These are phyloP conservation scores for Eugnorisma glareosa DNA, from an alignment of 2,888 invertebrate species.

Conservation along the genomic window DNA sequence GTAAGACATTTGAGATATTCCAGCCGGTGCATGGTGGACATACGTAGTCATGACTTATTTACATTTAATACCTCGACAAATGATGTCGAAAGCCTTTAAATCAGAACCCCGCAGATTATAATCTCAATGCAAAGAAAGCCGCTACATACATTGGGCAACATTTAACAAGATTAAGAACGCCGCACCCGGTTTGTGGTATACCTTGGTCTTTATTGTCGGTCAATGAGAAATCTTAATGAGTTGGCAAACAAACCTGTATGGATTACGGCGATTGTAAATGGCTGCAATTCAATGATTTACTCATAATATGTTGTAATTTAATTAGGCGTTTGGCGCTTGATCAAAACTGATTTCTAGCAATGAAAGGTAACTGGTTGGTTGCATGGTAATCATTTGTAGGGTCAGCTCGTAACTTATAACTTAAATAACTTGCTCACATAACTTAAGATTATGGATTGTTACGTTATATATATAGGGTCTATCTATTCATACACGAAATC, in stretches of 20 bases:
- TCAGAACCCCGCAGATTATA: conserved; percentile 19
- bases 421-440: neutral
- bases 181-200: conserved; percentile 43
- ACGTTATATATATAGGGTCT: neutral
- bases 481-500: no score
- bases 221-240: conserved; percentile 53
- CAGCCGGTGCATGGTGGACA: neutral
- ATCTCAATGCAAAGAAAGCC: conserved; percentile 51
- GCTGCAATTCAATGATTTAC: conserved; percentile 34
- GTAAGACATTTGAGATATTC: neutral
- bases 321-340: conserved; percentile 34
- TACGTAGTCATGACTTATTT: neutral
- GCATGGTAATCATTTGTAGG: neutral
- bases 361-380: conserved; percentile 5
- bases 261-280: conserved; percentile 33
- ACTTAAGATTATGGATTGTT: neutral
- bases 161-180: conserved; percentile 38
- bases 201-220: conserved; percentile 61
- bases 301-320: conserved; percentile 36
- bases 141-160: conserved; percentile 44
- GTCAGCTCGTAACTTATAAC: neutral
- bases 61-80: neutral
- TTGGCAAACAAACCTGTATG: conserved; percentile 56
- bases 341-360: conserved; percentile 23
- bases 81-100: conserved; percentile 14